Evolutionary conservation across 1,140 invertebrate genomes (phyloP).

Genomic region (Meloidogyne exigua): DNA sequence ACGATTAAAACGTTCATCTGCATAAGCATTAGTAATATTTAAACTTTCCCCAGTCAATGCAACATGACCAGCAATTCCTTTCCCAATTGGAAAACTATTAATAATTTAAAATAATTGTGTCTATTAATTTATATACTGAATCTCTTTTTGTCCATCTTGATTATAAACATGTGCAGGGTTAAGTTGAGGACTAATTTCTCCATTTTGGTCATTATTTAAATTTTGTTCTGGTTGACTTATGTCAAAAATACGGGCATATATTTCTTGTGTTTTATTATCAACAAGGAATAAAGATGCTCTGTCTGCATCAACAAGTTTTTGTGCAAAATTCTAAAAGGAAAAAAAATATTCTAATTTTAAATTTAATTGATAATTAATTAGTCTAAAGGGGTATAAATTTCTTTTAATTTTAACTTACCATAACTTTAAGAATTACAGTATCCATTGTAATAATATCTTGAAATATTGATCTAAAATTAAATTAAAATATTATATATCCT

Average conservation of each 20-base stretch:
- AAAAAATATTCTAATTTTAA: background rate
- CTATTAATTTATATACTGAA: conserved; percentile 11
- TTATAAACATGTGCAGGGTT: conserved; percentile 27
- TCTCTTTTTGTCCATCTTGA: conserved; percentile 55
- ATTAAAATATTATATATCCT: background rate
- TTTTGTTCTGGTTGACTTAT: conserved; percentile 66
- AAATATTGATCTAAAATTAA: conserved; percentile 67
- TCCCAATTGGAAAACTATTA: conserved; percentile 84
- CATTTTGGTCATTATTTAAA: conserved; percentile 52
- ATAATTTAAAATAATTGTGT: background rate
- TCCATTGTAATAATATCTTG: conserved; percentile 83
- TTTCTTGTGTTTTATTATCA: conserved; percentile 66
- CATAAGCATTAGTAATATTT: conserved; percentile 75
- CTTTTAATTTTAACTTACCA: conserved; percentile 61
- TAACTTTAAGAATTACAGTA: conserved; percentile 77
- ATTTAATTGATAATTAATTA: background rate
- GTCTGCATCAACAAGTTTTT: conserved; percentile 78
- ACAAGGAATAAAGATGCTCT: conserved; percentile 64
- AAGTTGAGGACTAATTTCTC: conserved; percentile 8
- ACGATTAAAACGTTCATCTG: conserved; percentile 84
- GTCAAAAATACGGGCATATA: conserved; percentile 81
- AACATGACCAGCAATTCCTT: conserved; percentile 88
- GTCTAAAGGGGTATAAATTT: too few relatives aligned
- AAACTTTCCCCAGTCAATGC: conserved; percentile 90
- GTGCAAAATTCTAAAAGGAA: conserved; percentile 71